Conservation (phyloP, 2,113 vertebrate species). For the Gadus macrocephalus region DNA sequence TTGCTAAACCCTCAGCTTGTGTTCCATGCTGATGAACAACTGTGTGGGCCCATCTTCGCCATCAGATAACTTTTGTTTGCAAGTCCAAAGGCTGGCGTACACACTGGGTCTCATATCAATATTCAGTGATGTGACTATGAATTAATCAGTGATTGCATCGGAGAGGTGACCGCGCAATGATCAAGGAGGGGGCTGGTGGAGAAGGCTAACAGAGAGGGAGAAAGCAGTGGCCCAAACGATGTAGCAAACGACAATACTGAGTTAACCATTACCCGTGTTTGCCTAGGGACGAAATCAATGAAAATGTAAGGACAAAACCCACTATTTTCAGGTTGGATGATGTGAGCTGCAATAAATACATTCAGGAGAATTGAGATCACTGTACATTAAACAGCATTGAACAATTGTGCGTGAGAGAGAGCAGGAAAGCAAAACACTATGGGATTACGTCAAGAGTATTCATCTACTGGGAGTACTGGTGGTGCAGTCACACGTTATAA, state of each 20-base stretch:
- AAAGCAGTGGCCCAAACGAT: too few species aligned
- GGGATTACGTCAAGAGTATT: constrained; percentile 45
- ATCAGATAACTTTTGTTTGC: too few species aligned
- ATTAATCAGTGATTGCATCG: background rate
- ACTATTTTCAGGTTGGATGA: too few species aligned
- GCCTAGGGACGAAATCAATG: too few species aligned
- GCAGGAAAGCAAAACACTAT: constrained; percentile 24
- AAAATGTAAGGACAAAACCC: too few species aligned
- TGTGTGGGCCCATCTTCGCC: too few species aligned
- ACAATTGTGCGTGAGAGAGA: background rate
- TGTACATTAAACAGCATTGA: too few species aligned
- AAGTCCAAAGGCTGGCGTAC: background rate
- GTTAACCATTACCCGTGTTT: too few species aligned
- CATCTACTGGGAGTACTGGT: constrained; percentile 45
- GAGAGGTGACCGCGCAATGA: background rate
- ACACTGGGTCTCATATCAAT: background rate
- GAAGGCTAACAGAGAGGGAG: too few species aligned
- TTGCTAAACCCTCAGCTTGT: background rate
- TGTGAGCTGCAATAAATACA: too few species aligned
- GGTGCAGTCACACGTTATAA: constrained; percentile 17
- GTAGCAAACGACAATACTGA: constrained; percentile 2
- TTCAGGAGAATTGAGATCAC: too few species aligned
- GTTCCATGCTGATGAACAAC: background rate
- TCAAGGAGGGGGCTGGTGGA: background rate
- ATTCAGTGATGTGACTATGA: background rate